phyloP scores from a whole-genome alignment of 2,113 vertebrate genomes.

The Anoplopoma fimbria region DNA sequence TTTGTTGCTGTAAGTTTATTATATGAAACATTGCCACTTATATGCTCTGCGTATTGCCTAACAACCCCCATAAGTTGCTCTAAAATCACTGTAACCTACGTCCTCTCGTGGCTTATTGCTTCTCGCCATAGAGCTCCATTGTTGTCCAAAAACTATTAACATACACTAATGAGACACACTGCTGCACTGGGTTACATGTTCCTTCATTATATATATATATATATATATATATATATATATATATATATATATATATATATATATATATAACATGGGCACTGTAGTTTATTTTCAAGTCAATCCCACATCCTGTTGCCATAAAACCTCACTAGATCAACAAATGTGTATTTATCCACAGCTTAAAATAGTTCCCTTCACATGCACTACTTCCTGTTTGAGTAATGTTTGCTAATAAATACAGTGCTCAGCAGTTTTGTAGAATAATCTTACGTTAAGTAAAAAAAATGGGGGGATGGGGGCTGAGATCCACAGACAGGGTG shows the following conservation, averaged over 20 bases:
- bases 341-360: slow-evolving; percentile 1
- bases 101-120: no score
- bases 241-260: no score
- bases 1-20: background rate
- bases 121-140: background rate
- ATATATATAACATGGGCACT: background rate
- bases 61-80: background rate
- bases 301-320: background rate
- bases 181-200: background rate
- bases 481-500: background rate
- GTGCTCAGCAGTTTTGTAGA: background rate
- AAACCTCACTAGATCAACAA: background rate
- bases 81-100: background rate
- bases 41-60: background rate
- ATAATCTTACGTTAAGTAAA: background rate
- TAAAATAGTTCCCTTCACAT: slow-evolving; percentile 11
- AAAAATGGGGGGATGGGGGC: background rate
- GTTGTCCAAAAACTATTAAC: background rate
- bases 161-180: background rate
- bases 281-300: background rate
- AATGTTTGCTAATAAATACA: background rate
- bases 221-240: no score
- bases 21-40: background rate
- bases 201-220: background rate
- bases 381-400: background rate